Evolutionary conservation across 37 sponge, comb jelly and placozoan genomes (phyloP).

Genomic region (Trichoplax adhaerens): DNA sequence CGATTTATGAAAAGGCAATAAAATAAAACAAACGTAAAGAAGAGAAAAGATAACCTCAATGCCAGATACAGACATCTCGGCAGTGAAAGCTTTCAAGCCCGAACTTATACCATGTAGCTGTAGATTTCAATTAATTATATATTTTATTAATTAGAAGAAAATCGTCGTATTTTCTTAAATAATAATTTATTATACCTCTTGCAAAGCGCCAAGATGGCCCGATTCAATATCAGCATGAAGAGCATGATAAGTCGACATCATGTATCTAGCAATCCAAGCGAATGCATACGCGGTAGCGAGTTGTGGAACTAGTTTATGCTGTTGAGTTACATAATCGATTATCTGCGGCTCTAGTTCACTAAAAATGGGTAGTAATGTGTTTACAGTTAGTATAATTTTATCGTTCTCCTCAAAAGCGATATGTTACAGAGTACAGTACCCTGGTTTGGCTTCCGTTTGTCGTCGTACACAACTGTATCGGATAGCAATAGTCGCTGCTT

Average conservation of each 20-base stretch:
- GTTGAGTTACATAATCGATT: constrained; percentile 73
- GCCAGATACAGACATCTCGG: background rate
- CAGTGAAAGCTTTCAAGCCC: constrained; percentile 68
- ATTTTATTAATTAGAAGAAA: too few relatives aligned
- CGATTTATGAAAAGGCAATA: too few relatives aligned
- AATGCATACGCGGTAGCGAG: constrained; percentile 62
- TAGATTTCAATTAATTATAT: background rate
- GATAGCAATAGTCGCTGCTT: constrained; percentile 64
- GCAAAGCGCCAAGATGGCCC: too few relatives aligned
- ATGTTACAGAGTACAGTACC: too few relatives aligned
- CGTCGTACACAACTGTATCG: constrained; percentile 76
- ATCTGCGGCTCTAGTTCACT: constrained; percentile 63
- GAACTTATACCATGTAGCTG: constrained; percentile 83
- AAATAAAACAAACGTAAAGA: too few relatives aligned
- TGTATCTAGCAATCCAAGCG: constrained; percentile 23
- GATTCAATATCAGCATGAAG: too few relatives aligned
- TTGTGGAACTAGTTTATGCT: constrained; percentile 69
- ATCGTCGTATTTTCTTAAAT: too few relatives aligned
- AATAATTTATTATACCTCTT: too few relatives aligned
- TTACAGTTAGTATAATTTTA: too few relatives aligned
- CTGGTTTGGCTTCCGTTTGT: constrained; percentile 59
- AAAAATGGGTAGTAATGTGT: too few relatives aligned
- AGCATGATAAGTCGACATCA: constrained; percentile 30
- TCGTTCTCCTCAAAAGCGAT: too few relatives aligned
- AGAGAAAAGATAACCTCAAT: too few relatives aligned